A percentile compares a stretch with the other conserved stretches of the same genome.
Evolutionary conservation across 2,888 invertebrate species (phyloP).

Genomic region (Melolontha melolontha): DNA sequence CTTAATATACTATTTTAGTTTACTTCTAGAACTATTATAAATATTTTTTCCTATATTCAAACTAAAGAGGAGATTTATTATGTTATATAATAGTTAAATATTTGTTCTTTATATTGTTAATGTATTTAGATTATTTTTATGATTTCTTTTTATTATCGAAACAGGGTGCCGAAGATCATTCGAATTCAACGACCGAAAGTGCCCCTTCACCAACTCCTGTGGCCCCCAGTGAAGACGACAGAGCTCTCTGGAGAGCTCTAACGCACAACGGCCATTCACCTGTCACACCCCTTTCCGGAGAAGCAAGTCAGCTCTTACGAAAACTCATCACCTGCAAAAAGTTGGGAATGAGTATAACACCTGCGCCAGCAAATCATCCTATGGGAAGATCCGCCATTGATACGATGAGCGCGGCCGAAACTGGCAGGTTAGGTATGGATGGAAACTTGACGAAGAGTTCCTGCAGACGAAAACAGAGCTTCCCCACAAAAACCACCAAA

Average conservation of each 20-base stretch:
- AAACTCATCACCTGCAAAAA: constrained; percentile 83
- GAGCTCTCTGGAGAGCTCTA: constrained; percentile 70
- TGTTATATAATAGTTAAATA: no score
- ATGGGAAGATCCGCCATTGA: background rate
- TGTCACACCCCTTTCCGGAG: constrained; percentile 69
- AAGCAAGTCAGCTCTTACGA: constrained; percentile 80
- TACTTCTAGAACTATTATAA: no score
- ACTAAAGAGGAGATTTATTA: no score
- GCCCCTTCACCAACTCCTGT: constrained; percentile 62
- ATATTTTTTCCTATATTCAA: no score
- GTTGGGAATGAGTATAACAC: constrained; percentile 74
- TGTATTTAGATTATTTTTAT: background rate
- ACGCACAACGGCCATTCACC: constrained; percentile 68
- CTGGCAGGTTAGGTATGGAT: constrained; percentile 28
- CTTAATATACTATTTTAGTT: no score
- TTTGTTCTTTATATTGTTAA: no score
- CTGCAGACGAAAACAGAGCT: constrained; percentile 85
- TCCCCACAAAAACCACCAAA: constrained; percentile 75
- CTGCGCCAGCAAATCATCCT: constrained; percentile 56
- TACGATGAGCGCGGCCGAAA: constrained; percentile 21
- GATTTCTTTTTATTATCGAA: background rate
- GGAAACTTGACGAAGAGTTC: constrained; percentile 61
- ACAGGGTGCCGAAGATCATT: constrained; percentile 62
- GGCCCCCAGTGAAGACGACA: constrained; percentile 56
- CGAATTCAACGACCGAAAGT: constrained; percentile 62